Evolutionary conservation across 2,888 invertebrate genomes (phyloP).

Genomic region (Panzeria rudis): DNA sequence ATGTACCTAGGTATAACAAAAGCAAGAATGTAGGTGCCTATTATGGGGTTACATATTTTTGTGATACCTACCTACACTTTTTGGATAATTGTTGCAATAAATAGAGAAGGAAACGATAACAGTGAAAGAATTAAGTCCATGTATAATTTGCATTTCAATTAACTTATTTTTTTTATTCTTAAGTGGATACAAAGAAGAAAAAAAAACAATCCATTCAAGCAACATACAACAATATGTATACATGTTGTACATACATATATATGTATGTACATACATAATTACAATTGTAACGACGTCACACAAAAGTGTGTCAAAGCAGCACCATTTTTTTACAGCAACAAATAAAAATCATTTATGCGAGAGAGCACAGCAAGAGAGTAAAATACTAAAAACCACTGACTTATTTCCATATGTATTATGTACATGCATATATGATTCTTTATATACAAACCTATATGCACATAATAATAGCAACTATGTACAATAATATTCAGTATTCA

Average conservation of each 20-base stretch:
- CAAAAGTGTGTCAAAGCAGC: slow-evolving; percentile 81
- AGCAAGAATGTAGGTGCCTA: no score
- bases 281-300: slow-evolving; percentile 79
- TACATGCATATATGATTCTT: no score
- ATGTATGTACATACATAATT: slow-evolving; percentile 12
- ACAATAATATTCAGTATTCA: no score
- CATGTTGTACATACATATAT: not conserved
- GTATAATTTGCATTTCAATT: not conserved
- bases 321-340: slow-evolving; percentile 50
- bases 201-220: no score
- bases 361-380: slow-evolving; percentile 10
- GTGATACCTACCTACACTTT: not conserved
- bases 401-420: slow-evolving; percentile 48
- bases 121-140: not conserved
- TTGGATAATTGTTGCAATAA: not conserved
- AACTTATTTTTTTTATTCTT: slow-evolving; percentile 24
- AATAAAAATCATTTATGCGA: slow-evolving; percentile 27
- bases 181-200: slow-evolving; percentile 28
- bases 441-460: no score
- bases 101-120: not conserved
- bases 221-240: no score
- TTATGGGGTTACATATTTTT: not conserved
- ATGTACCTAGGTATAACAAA: no score
- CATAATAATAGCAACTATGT: no score
- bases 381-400: slow-evolving; percentile 51